Evolutionary conservation across 2,113 vertebrate species (phyloP), one percentile per base, ranked within the genome.

Genomic region (Vireo altiloquus): DNA sequence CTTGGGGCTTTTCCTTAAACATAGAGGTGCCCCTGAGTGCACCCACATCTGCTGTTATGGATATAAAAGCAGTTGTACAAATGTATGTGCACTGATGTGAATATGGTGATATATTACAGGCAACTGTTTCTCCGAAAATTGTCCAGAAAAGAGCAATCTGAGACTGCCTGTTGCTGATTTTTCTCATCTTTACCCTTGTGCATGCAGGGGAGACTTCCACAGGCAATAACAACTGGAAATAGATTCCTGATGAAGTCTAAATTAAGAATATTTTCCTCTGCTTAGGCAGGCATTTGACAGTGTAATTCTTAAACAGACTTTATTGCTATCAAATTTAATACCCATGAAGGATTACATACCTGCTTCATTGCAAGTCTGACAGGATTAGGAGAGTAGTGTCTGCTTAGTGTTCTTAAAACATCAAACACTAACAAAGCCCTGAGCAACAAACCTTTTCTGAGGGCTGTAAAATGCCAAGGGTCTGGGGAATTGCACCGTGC

Each of bases 301-400:
- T 18, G 28, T 77, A 93, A 90, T 93, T 92, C 92, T 90, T 90
- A 95, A 88, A 92, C 27, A 65, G 25, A 50, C 6, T 85, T 87
- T 70, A 88, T 80, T 90, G 42, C 87, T 83, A 82, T 91, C 89
- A 63, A 85, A 72, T 90, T 20, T 94, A 95, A 95, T 88, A 65
- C 71, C 75, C 28, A 0, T 90, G 94, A 93, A 94, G 85, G 93
- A 97, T 96, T 95, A 97, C 95, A 78, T 63, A 92, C 90, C 94
- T 94, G 75, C 85, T 92, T 70, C 85, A 54, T 80, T 91, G 85
- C 59, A 53, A 78, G 69, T 52, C 90, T 95, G 93, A 84, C 87
- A 94, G 90, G 93, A 91, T 97, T 93, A 95, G 75, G 42, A 80
- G 37, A 64, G 40, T 21, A 40, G 81, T 59, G 82, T 93, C 92